Evolutionary conservation across 2,113 vertebrate genomes (phyloP).

Genomic region (Pungitius pungitius): DNA sequence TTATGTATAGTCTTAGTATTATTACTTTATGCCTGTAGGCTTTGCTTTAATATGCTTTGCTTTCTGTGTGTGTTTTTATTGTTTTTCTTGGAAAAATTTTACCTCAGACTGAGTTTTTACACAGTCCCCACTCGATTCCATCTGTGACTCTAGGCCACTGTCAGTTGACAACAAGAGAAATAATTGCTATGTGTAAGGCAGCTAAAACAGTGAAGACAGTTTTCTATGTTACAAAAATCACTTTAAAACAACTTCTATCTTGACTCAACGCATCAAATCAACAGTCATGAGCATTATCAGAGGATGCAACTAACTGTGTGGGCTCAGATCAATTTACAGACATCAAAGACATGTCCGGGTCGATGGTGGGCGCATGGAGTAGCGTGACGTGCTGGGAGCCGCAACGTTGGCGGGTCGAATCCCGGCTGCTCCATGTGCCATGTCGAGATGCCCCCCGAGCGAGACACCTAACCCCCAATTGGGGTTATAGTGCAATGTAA

Average conservation of each 20-base stretch:
- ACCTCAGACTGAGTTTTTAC: constrained; percentile 76
- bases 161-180: constrained; percentile 64
- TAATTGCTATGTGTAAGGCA: constrained; percentile 76
- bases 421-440: too few relatives aligned
- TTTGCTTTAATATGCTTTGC: constrained; percentile 82
- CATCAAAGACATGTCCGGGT: too few relatives aligned
- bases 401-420: too few relatives aligned
- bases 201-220: constrained; percentile 74
- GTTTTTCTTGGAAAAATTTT: constrained; percentile 73
- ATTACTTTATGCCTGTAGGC: constrained; percentile 72
- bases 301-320: constrained; percentile 37
- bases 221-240: constrained; percentile 64
- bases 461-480: too few relatives aligned
- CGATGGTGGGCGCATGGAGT: too few relatives aligned
- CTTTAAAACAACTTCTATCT: constrained; percentile 46
- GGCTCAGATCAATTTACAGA: constrained; percentile 43
- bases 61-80: constrained; percentile 69
- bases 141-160: constrained; percentile 63
- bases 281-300: constrained; percentile 58
- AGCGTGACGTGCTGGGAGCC: too few relatives aligned
- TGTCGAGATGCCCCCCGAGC: too few relatives aligned
- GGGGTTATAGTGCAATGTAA: too few relatives aligned
- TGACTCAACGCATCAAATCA: constrained; percentile 48
- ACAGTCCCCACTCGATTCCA: constrained; percentile 64
- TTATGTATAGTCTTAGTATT: constrained; percentile 72